Percentiles rank a stretch among this genome's conserved stretches.
These are phyloP conservation scores for Dynastes hyllus DNA, from an alignment of 2,888 invertebrate genomes.

Conservation along the genomic window DNA sequence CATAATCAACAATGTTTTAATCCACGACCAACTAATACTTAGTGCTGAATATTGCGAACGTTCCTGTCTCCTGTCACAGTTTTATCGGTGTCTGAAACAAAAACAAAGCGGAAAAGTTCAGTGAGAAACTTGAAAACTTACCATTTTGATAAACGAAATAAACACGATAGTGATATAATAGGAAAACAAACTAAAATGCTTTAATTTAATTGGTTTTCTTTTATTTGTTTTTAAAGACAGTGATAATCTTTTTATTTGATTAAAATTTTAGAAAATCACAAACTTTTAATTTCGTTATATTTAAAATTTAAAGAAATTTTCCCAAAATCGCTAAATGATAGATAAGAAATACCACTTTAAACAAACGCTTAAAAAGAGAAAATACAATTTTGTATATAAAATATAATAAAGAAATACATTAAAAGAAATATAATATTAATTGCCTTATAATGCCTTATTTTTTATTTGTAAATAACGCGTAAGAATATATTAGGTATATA, in stretches of 20 bases:
- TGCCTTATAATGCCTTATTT: slow-evolving; percentile 59
- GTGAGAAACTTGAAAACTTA: slow-evolving; percentile 2
- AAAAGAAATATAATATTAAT: slow-evolving; percentile 23
- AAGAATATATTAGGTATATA: slow-evolving; percentile 36
- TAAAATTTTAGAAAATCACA: not conserved
- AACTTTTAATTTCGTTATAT: not conserved
- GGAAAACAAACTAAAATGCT: not conserved
- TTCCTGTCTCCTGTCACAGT: not conserved
- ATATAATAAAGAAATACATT: slow-evolving; percentile 52
- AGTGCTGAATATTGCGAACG: slow-evolving; percentile 24
- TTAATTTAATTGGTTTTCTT: not conserved
- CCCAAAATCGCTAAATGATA: not conserved
- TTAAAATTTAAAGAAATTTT: slow-evolving; percentile 8
- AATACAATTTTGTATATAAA: slow-evolving; percentile 23
- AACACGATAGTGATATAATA: not conserved
- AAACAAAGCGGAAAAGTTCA: slow-evolving; percentile 16
- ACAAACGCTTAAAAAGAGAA: slow-evolving; percentile 7
- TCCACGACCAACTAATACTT: slow-evolving; percentile 21
- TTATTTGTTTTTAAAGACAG: not conserved
- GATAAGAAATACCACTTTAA: too few species aligned
- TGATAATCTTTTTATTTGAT: too few species aligned
- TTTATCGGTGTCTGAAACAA: slow-evolving; percentile 10
- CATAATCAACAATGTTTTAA: not conserved
- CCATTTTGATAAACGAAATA: not conserved
- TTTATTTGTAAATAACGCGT: slow-evolving; percentile 52